Conservation (phyloP, 2,113 vertebrate genomes). For the Alouatta palliata region DNA sequence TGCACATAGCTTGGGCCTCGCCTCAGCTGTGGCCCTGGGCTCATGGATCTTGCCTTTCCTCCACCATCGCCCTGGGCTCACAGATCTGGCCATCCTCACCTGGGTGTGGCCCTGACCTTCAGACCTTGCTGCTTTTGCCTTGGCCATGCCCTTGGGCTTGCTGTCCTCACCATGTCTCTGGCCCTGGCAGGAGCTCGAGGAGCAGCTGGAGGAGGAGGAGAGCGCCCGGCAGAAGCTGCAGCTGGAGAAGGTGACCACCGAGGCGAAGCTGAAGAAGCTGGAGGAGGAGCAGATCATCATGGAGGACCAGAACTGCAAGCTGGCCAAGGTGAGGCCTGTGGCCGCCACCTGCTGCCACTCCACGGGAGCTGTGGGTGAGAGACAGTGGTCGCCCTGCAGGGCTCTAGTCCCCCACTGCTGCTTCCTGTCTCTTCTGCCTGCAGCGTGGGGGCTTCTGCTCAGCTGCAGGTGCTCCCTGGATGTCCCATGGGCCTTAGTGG, state of each 20-base stretch:
- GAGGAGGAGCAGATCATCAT: conserved; percentile 95
- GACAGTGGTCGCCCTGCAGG: accelerated
- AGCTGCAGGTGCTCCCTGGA: background rate
- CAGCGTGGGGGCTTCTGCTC: accelerated
- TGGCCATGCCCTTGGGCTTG: background rate
- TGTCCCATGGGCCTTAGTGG: accelerated
- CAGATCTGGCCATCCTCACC: no score
- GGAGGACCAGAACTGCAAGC: conserved; percentile 96
- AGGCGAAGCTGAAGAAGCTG: conserved; percentile 96
- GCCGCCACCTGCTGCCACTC: background rate
- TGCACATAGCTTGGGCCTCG: accelerated
- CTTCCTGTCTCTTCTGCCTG: background rate
- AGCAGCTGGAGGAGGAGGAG: conserved; percentile 98
- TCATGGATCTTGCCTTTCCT: no score
- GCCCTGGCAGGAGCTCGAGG: conserved; percentile 92
- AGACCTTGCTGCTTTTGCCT: no score
- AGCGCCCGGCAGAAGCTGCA: conserved; percentile 96
- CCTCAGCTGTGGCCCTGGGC: accelerated
- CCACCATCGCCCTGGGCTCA: no score
- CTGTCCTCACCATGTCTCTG: background rate
- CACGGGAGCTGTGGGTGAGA: accelerated
- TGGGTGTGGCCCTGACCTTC: no score
- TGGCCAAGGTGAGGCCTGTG: conserved; percentile 89
- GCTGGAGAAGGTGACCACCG: conserved; percentile 96
- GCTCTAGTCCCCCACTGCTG: accelerated